phyloP scores from a whole-genome alignment of 2,888 invertebrate genomes.

The Lasioglossum malachurum region DNA sequence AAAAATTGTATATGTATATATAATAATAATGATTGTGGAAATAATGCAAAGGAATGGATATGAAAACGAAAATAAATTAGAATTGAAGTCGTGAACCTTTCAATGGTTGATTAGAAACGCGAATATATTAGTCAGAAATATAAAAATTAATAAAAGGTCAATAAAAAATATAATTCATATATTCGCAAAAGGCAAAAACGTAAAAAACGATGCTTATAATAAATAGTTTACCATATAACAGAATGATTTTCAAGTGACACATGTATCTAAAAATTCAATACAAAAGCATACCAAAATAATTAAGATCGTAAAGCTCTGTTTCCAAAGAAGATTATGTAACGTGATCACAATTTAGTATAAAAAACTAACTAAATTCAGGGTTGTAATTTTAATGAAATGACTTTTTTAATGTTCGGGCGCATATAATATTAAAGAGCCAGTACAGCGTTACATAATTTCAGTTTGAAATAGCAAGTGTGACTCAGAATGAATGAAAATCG shows the following conservation, averaged over 20 bases:
- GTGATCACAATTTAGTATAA: background rate
- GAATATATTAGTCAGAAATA: too few species aligned
- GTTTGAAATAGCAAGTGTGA: background rate
- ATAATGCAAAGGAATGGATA: too few species aligned
- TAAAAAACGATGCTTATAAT: background rate
- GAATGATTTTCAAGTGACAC: background rate
- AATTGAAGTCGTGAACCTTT: too few species aligned
- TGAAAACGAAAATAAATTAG: background rate
- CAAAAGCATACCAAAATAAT: background rate
- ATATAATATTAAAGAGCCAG: background rate
- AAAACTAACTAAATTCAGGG: background rate
- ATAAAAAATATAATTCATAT: background rate
- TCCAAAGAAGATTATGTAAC: background rate
- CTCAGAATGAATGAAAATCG: slow-evolving; percentile 16
- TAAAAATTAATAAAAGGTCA: background rate
- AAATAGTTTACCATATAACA: background rate
- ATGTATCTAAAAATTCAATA: background rate
- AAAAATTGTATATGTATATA: background rate
- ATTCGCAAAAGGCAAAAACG: too few species aligned
- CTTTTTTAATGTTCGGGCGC: too few species aligned
- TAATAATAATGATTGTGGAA: background rate
- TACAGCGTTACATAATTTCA: background rate
- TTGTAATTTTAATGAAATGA: background rate
- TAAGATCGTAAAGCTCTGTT: background rate
- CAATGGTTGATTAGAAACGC: too few species aligned